Conservation (phyloP, 2,113 vertebrate species). For the Coptodon bakossiorum region DNA sequence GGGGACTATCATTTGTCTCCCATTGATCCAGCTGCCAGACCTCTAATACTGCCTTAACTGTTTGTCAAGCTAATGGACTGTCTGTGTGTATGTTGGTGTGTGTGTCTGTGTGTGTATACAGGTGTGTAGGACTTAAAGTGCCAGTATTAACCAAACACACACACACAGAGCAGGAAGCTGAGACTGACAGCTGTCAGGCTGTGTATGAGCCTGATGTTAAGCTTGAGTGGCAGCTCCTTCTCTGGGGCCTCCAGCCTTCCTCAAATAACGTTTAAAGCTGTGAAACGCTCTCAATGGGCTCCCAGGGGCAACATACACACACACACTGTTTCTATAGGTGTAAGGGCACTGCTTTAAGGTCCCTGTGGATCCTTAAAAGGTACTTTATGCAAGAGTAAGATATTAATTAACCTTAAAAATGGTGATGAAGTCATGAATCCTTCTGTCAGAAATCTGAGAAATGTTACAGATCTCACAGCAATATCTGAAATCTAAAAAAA, state of each 20-base stretch:
- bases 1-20: conserved; percentile 71
- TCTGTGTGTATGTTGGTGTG: conserved; percentile 16
- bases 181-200: conserved; percentile 47
- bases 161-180: neutral
- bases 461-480: neutral
- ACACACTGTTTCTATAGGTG: neutral
- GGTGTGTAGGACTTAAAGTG: neutral
- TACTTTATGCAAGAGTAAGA: neutral
- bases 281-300: conserved; percentile 37
- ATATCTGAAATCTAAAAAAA: neutral
- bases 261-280: conserved; percentile 55
- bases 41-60: conserved; percentile 73
- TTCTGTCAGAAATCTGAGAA: neutral
- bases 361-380: neutral
- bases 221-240: conserved; percentile 35
- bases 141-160: neutral
- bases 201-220: conserved; percentile 23
- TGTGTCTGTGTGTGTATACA: neutral
- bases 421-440: neutral
- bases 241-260: neutral
- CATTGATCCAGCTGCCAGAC: conserved; percentile 79
- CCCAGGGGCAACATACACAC: neutral
- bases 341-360: neutral
- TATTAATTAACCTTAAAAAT: neutral
- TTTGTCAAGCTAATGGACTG: neutral